These are phyloP conservation scores for Sapajus apella DNA, from an alignment of 2,113 vertebrate species.

Conservation along the genomic window DNA sequence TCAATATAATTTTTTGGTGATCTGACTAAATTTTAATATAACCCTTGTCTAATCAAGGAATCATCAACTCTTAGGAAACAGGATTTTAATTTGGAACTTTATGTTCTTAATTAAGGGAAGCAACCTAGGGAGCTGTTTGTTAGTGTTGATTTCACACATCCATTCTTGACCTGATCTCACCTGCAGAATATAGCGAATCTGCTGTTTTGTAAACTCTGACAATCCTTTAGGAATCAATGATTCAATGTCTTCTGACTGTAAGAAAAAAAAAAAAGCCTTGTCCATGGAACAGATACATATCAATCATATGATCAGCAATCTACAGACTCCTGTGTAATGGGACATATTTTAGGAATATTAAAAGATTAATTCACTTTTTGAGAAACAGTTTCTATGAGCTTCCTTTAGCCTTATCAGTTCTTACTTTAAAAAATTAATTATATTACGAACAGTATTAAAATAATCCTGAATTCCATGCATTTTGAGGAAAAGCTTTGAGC, in stretches of 20 bases:
- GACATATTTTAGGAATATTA: slow-evolving; percentile 17
- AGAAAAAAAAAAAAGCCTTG: slow-evolving; percentile 55
- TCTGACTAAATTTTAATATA: slow-evolving; percentile 24
- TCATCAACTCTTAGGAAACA: neutral
- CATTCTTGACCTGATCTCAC: slow-evolving; percentile 76
- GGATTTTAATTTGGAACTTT: neutral
- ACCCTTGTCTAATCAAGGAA: neutral
- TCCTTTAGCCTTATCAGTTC: neutral
- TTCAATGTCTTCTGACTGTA: slow-evolving; percentile 91
- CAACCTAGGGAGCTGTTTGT: neutral
- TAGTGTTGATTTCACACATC: neutral
- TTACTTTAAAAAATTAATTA: neutral
- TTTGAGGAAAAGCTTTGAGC: neutral
- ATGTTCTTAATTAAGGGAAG: slow-evolving; percentile 23
- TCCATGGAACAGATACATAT: neutral
- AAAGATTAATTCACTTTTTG: slow-evolving; percentile 21
- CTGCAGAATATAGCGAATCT: slow-evolving; percentile 98
- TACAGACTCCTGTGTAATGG: neutral
- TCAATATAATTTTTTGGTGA: neutral
- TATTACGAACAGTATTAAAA: neutral
- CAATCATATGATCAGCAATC: neutral
- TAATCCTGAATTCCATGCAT: neutral
- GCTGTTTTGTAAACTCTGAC: slow-evolving; percentile 97
- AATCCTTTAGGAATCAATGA: slow-evolving; percentile 93
- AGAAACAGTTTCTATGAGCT: slow-evolving; percentile 16